These are phyloP conservation scores for Pristionchus arcanus DNA, from an alignment of 2,888 invertebrate genomes.

Conservation along the genomic window DNA sequence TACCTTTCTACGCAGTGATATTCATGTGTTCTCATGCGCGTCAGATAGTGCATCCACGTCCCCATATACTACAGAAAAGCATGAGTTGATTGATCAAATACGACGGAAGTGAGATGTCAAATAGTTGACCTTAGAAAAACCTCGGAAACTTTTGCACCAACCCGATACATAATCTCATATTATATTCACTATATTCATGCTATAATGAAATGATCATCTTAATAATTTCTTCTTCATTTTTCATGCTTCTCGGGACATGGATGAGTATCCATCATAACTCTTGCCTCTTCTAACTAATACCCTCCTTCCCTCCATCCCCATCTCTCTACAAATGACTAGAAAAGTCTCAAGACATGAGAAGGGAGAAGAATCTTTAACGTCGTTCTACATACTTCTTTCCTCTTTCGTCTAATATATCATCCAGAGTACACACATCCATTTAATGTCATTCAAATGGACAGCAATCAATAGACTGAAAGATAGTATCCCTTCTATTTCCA, in stretches of 20 bases:
- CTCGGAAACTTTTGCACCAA: no score
- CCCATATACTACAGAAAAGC: no score
- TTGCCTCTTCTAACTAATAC: constrained; percentile 11
- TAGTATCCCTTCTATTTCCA: background rate
- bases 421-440: background rate
- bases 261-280: constrained; percentile 10
- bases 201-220: background rate
- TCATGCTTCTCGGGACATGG: background rate
- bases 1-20: no score
- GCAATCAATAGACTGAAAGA: background rate
- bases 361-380: background rate
- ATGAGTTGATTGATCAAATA: no score
- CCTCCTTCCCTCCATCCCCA: background rate
- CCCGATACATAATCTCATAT: background rate
- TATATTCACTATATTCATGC: background rate
- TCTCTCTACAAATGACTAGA: background rate
- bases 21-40: no score
- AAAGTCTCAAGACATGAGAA: constrained; percentile 1
- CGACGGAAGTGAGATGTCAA: no score
- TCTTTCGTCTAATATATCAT: background rate
- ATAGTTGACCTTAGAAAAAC: no score
- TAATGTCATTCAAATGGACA: background rate
- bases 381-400: background rate
- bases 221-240: background rate
- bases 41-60: no score